A percentile compares a stretch with the other conserved stretches of the same genome.
These are phyloP conservation scores for Hetaerina americana DNA, from an alignment of 1,140 invertebrate genomes.

Conservation along the genomic window DNA sequence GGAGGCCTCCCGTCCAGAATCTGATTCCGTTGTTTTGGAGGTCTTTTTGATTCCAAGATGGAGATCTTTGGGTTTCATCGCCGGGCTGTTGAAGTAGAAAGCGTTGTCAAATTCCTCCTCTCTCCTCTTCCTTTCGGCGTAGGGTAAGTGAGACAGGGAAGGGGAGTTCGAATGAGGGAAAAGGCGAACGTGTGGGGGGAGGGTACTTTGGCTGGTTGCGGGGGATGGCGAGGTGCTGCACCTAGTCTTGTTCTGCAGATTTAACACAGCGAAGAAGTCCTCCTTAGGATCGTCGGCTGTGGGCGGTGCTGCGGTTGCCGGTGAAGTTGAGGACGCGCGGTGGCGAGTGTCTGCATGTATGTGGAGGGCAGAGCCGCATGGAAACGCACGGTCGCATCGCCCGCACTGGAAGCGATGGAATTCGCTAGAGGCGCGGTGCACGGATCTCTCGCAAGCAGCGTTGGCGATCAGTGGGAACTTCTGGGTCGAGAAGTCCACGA, in stretches of 20 bases:
- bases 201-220: too few species aligned
- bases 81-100: constrained; percentile 16
- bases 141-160: not conserved
- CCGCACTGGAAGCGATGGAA: constrained; percentile 53
- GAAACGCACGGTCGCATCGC: constrained; percentile 58
- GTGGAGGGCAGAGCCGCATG: constrained; percentile 52
- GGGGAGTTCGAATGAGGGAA: constrained; percentile 20
- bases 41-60: too few species aligned
- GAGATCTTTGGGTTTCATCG: not conserved
- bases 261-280: constrained; percentile 66
- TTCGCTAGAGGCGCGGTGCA: constrained; percentile 45
- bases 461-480: constrained; percentile 67
- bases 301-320: constrained; percentile 11
- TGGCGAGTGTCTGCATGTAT: constrained; percentile 36
- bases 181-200: not conserved
- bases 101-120: constrained; percentile 14
- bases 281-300: constrained; percentile 26
- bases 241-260: constrained; percentile 48
- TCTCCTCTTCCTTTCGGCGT: constrained; percentile 4
- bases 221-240: not conserved
- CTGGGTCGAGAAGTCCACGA: constrained; percentile 60
- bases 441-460: constrained; percentile 51
- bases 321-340: constrained; percentile 19
- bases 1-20: constrained; percentile 14
- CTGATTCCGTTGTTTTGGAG: too few species aligned